Base-by-base conservation (phyloP, 1,140 invertebrate genomes). In the Apis laboriosa region DNA sequence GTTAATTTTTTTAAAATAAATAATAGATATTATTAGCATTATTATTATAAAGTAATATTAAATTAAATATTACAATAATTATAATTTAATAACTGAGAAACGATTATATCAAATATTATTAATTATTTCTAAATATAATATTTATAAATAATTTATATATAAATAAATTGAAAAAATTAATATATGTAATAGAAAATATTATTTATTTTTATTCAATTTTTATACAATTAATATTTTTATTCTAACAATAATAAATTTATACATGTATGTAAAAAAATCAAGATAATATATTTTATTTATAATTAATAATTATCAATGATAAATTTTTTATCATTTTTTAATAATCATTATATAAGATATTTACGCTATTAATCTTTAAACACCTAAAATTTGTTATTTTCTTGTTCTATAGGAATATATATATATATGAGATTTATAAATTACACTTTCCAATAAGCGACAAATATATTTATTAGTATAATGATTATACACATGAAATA, bases 391-490 rank as follows among this genome's bases (percentile, higher is more conserved):
- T 17, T 15, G 13, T 24, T 56, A 11, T 9, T 56, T 56, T 19
- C 5, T 12, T 71, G 11, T 53, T 55, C 13, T 9, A 51, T 51
- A 13, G 24, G 8, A 0, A 34, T 11, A 34, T 15, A 17, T 11
- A 34, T 15, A 17, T 12, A 60, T 60, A 13, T 43, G 7, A 53
- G 64, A 51, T 64, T n/a, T 28, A 43, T 61, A 77, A 77, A 70
- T 63, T 49, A 24, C 15, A 49, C 28, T 12, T 71, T 34, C 1
- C 74, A 83, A 83, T 24, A 21, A 77, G 49, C 74, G 80, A 83
- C 80, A 58, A 66, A 83, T 77, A 34, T 7, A 43, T 43, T 43
- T 43, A 43, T 43, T 43, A 7, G 5, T 77, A 0, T n/a, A 17
- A 3, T 17, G 19, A 17, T 56, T 75, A 58, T n/a, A 55, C 19